Percentiles rank a stretch among this genome's conserved stretches.
phyloP scores from a whole-genome alignment of 2,113 vertebrate species.

The Ibidorhyncha struthersii region DNA sequence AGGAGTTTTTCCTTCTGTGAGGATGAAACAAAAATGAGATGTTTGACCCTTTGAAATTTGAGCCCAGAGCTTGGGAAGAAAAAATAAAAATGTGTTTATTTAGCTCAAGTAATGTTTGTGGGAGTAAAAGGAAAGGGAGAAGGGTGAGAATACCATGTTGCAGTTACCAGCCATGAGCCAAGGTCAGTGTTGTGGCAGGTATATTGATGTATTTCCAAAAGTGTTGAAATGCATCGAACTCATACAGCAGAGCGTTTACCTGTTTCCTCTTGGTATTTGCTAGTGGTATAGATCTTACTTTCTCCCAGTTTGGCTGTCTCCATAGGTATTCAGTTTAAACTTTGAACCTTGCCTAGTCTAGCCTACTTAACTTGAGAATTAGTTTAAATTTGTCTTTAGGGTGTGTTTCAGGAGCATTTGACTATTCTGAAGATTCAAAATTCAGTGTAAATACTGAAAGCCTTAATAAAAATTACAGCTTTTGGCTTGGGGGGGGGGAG shows the following conservation, averaged over 20 bases:
- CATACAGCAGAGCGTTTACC: not conserved
- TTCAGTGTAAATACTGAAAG: not conserved
- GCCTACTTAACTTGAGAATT: not conserved
- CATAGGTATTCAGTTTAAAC: not conserved
- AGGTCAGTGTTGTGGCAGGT: not conserved
- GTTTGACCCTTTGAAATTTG: not conserved
- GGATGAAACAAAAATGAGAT: not conserved
- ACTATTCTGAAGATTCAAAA: not conserved
- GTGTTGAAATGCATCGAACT: not conserved
- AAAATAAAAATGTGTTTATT: not conserved
- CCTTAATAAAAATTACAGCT: not conserved
- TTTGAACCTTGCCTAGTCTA: not conserved
- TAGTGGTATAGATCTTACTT: not conserved
- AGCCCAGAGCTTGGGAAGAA: not conserved
- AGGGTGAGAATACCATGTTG: not conserved
- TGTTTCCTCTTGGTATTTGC: not conserved
- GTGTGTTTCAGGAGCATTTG: not conserved
- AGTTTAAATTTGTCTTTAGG: not conserved
- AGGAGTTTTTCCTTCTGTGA: not conserved
- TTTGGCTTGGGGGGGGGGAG: not conserved
- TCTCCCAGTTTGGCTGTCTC: not conserved
- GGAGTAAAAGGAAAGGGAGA: not conserved
- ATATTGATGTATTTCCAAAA: not conserved
- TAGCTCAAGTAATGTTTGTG: not conserved
- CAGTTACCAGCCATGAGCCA: fast-evolving